Evolutionary conservation across 53 echinoderm and acorn worm genomes (phyloP), one percentile per base, ranked within the genome.

Genomic region (Mesocentrotus franciscanus): DNA sequence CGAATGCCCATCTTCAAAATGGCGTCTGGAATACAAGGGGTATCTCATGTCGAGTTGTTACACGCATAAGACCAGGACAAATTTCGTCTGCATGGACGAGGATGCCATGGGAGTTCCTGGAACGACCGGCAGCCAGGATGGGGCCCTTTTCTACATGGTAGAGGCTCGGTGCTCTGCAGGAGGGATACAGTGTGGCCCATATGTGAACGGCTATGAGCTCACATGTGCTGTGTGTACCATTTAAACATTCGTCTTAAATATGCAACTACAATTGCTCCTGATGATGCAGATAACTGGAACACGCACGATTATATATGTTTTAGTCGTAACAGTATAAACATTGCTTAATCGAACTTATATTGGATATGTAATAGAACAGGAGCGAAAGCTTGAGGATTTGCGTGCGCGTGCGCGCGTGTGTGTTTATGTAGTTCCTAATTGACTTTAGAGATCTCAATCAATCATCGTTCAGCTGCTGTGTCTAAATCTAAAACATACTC

Each of bases 141-240:
- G 96, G 20, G 95, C 85, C 29, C 60, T 85, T 26, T 92, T 97
- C 58, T 96, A 94, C 89, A 81, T 84, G 59, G 97, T 97, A 9
- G 97, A 97, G 75, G 95, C 91, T 10, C 94, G 96, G 17, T 97
- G 97, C 49, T 49, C 42, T 4, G 59, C 60, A 15, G 87, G 90
- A 30, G 92, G 92, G 60, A 74, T 96, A 30, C 95, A 93, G 8
- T 95, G 96, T 78, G 95, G 92, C 14, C 96, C 97, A 12, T 96
- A 96, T 29, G 92, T 96, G 30, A 84, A 95, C 70, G 95, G 95
- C 8, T 95, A 96, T n/a, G 96, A 96, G 90, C 94, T 96, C 14
- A 96, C 96, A 15, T 96, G 96, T 78, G 96, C 91, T 13, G 70
- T 96, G 39, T 96, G 96, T 57, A 96, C 96, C 57, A 85, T 96